Conservation (phyloP, 1,140 invertebrate genomes). For the Trissolcus basalis region DNA sequence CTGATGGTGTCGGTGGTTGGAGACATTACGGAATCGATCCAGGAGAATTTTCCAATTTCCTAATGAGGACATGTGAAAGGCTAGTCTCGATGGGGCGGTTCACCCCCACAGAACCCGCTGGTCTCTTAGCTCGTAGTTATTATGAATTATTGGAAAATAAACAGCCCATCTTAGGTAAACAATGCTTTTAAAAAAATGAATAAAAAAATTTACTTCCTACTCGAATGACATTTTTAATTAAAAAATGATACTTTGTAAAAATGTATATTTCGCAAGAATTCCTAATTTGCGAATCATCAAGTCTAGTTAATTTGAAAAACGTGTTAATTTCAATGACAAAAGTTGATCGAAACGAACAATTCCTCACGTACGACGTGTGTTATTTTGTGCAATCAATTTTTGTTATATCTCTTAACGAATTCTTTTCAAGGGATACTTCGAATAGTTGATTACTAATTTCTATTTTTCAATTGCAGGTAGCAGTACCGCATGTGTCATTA, state of each 20-base stretch:
- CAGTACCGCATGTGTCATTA: slow-evolving; percentile 97
- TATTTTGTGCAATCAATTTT: too few species aligned
- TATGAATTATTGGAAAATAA: slow-evolving; percentile 94
- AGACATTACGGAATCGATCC: slow-evolving; percentile 98
- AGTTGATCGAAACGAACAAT: too few species aligned
- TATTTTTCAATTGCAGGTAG: slow-evolving; percentile 82
- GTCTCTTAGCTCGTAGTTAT: slow-evolving; percentile 91
- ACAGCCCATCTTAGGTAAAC: slow-evolving; percentile 89
- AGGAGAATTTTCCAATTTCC: slow-evolving; percentile 92
- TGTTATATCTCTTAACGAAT: too few species aligned
- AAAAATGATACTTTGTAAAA: too few species aligned
- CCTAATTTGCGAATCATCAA: background rate
- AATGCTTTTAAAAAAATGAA: background rate
- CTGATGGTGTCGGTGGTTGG: slow-evolving; percentile 99
- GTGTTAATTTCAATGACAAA: too few species aligned
- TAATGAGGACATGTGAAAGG: slow-evolving; percentile 96
- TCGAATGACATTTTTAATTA: too few species aligned
- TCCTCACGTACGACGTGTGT: too few species aligned
- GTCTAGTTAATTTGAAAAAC: too few species aligned
- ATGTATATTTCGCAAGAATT: too few species aligned
- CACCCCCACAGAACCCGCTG: slow-evolving; percentile 88
- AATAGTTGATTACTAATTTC: background rate
- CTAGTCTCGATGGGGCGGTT: slow-evolving; percentile 92
- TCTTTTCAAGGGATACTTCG: too few species aligned
- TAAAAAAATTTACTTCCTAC: background rate